Percentiles rank a stretch among this genome's conserved stretches.
Conservation (phyloP, 2,113 vertebrate species). For the Hystrix cristata region DNA sequence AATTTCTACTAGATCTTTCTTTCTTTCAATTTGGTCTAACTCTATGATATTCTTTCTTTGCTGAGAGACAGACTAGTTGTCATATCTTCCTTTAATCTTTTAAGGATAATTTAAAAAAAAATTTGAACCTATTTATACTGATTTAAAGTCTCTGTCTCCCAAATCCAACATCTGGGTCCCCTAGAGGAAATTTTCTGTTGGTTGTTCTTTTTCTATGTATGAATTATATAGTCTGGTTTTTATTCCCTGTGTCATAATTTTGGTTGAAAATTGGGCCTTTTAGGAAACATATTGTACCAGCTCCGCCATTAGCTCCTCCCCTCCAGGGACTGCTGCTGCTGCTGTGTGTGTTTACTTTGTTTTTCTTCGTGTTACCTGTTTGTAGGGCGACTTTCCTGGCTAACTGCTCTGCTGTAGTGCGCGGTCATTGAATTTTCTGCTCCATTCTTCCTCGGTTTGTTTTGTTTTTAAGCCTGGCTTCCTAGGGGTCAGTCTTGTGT, state of each 20-base stretch:
- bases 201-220: not conserved
- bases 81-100: not conserved
- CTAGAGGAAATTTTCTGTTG: not conserved
- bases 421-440: not conserved
- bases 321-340: not conserved
- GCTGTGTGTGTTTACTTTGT: not conserved
- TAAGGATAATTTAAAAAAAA: not conserved
- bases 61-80: not conserved
- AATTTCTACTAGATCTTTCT: not conserved
- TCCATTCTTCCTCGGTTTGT: not conserved
- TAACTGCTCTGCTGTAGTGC: not conserved
- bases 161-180: not conserved
- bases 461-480: not conserved
- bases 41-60: not conserved
- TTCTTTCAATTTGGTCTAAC: not conserved
- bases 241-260: not conserved
- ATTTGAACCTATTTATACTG: not conserved
- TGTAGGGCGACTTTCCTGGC: not conserved
- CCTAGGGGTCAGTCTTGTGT: not conserved
- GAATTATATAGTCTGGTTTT: not conserved
- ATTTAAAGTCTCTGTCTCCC: constrained; percentile 33
- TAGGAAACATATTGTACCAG: not conserved
- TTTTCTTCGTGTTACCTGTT: not conserved
- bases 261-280: constrained; percentile 27
- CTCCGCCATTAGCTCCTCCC: not conserved